Conservation (phyloP, 2,888 invertebrate species). For the Pelosia muscerda region DNA sequence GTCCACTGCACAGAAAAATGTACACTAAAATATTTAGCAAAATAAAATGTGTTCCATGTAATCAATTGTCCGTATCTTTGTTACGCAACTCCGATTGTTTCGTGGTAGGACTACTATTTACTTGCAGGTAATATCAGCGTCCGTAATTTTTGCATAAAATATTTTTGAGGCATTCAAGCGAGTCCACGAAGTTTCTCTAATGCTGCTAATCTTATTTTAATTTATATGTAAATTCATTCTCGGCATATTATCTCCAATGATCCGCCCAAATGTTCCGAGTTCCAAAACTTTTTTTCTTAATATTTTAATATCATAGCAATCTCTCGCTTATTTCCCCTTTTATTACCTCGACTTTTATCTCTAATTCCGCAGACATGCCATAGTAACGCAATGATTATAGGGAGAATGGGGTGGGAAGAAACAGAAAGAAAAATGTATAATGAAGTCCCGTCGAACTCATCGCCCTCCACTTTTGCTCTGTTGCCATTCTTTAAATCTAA, state of each 20-base stretch:
- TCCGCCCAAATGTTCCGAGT: slow-evolving; percentile 59
- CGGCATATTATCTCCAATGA: slow-evolving; percentile 67
- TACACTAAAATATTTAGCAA: too few relatives aligned
- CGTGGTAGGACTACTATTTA: slow-evolving; percentile 33
- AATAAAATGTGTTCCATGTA: too few relatives aligned
- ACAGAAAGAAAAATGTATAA: slow-evolving; percentile 72
- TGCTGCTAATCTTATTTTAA: slow-evolving; percentile 69
- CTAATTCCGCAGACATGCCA: slow-evolving; percentile 70
- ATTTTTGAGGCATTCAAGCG: slow-evolving; percentile 43
- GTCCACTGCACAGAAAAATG: too few relatives aligned
- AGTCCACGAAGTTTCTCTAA: slow-evolving; percentile 54
- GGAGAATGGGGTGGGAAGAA: slow-evolving; percentile 61
- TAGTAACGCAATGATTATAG: slow-evolving; percentile 70
- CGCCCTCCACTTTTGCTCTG: slow-evolving; percentile 64
- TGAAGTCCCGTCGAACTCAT: slow-evolving; percentile 66
- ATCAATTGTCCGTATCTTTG: too few relatives aligned
- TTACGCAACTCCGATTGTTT: too few relatives aligned
- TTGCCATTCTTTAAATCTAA: slow-evolving; percentile 71
- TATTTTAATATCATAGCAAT: slow-evolving; percentile 72
- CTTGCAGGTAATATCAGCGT: slow-evolving; percentile 27
- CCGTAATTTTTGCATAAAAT: slow-evolving; percentile 51
- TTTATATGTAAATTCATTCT: slow-evolving; percentile 71
- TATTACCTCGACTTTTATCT: slow-evolving; percentile 72
- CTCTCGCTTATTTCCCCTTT: slow-evolving; percentile 67
- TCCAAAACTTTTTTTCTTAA: slow-evolving; percentile 62